A percentile compares a stretch with the other conserved stretches of the same genome.
Conservation (phyloP, 2,888 invertebrate species). For the Hedya salicella region DNA sequence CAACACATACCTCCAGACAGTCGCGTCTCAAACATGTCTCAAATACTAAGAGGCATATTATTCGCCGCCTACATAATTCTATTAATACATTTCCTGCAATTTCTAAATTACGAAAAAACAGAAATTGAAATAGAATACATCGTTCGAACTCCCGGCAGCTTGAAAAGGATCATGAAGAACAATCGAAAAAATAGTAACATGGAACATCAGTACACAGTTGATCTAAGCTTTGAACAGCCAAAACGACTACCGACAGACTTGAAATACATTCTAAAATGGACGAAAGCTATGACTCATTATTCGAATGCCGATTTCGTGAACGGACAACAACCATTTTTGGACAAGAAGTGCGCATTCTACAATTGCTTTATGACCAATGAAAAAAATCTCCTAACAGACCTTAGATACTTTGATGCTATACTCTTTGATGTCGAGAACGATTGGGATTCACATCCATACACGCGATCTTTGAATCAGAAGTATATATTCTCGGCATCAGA, state of each 20-base stretch:
- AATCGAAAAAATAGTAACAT: constrained; percentile 5
- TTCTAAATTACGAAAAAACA: constrained; percentile 50
- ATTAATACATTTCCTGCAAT: constrained; percentile 57
- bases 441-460: constrained; percentile 60
- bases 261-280: constrained; percentile 68
- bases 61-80: constrained; percentile 56
- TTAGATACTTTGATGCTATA: constrained; percentile 76
- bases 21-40: constrained; percentile 57
- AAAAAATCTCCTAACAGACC: constrained; percentile 61
- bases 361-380: constrained; percentile 77
- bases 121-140: constrained; percentile 62
- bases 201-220: constrained; percentile 49
- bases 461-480: constrained; percentile 70
- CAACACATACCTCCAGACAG: constrained; percentile 11
- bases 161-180: constrained; percentile 54
- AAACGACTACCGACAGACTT: constrained; percentile 63
- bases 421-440: constrained; percentile 79
- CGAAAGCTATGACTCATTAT: constrained; percentile 55
- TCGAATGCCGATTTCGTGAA: constrained; percentile 48
- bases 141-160: constrained; percentile 46
- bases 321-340: constrained; percentile 63
- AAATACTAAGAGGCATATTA: constrained; percentile 57
- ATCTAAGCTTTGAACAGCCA: constrained; percentile 51
- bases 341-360: constrained; percentile 63
- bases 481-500: constrained; percentile 78